phyloP scores from a whole-genome alignment of 1,140 invertebrate species.

The Reticulitermes speratus region DNA sequence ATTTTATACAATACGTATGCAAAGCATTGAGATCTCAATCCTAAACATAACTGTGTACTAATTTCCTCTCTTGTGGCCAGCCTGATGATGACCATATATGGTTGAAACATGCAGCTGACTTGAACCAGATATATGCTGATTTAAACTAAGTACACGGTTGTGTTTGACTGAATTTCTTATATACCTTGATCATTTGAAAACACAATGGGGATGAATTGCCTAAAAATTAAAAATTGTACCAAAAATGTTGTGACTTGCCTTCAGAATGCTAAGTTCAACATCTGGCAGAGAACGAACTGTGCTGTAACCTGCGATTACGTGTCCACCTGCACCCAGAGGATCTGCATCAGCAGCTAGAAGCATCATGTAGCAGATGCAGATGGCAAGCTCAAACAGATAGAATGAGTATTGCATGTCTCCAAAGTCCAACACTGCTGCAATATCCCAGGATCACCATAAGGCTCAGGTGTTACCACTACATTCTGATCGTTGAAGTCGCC shows the following conservation, averaged over 20 bases:
- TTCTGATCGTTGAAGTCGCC: conserved; percentile 92
- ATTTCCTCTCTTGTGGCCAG: no score
- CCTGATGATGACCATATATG: no score
- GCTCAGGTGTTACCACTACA: conserved; percentile 60
- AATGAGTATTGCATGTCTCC: conserved; percentile 73
- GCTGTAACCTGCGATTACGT: conserved; percentile 74
- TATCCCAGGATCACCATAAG: conserved; percentile 49
- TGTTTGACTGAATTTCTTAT: no score
- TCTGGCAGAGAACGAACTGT: conserved; percentile 56
- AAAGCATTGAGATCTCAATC: no score
- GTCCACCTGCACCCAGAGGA: conserved; percentile 62
- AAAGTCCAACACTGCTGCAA: conserved; percentile 77
- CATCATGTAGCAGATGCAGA: conserved; percentile 78
- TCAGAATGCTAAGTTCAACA: conserved; percentile 65
- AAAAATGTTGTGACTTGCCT: conserved; percentile 45
- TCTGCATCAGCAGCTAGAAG: conserved; percentile 52
- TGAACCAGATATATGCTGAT: no score
- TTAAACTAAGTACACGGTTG: no score
- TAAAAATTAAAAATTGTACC: no score
- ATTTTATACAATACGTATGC: no score
- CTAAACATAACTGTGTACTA: no score
- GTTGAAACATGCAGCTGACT: no score
- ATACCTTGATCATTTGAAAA: no score
- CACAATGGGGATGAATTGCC: no score
- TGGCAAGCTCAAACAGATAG: conserved; percentile 80